Evolutionary conservation across 1,140 invertebrate genomes (phyloP).

Genomic region (Lysiphlebus fabarum): DNA sequence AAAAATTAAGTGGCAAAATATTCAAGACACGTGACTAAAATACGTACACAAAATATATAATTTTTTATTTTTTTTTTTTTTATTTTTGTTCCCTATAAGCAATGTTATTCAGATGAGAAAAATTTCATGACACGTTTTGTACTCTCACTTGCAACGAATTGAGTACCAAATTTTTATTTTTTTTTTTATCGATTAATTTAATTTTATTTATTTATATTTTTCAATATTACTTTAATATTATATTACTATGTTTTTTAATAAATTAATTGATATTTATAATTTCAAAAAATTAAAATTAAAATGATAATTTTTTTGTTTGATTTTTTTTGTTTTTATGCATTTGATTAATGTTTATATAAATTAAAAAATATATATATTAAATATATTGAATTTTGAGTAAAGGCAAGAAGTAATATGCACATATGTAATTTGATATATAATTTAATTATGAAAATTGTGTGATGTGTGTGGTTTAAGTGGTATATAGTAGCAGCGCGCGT

Average conservation of each 20-base stretch:
- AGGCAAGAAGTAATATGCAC: constrained; percentile 30
- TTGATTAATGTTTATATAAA: no score
- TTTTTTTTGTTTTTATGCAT: no score
- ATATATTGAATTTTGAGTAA: constrained; percentile 14
- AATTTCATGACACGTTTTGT: not conserved
- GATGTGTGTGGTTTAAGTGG: constrained; percentile 46
- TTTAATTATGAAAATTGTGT: constrained; percentile 48
- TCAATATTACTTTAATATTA: no score
- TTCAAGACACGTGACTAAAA: constrained; percentile 40
- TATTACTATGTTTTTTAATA: no score
- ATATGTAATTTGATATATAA: constrained; percentile 52
- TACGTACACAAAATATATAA: not conserved
- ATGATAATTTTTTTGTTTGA: no score
- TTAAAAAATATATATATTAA: no score
- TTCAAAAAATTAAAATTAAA: no score
- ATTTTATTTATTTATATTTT: no score
- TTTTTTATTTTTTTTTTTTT: constrained; percentile 13
- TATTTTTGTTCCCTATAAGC: not conserved
- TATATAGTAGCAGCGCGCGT: constrained; percentile 25
- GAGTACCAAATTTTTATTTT: not conserved
- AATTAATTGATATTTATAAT: no score
- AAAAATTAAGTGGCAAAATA: constrained; percentile 43
- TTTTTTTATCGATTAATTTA: no score
- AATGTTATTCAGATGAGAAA: not conserved
- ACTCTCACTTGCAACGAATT: not conserved